Base-by-base conservation (phyloP, 2,113 vertebrate species). In the Tachysurus fulvidraco region DNA sequence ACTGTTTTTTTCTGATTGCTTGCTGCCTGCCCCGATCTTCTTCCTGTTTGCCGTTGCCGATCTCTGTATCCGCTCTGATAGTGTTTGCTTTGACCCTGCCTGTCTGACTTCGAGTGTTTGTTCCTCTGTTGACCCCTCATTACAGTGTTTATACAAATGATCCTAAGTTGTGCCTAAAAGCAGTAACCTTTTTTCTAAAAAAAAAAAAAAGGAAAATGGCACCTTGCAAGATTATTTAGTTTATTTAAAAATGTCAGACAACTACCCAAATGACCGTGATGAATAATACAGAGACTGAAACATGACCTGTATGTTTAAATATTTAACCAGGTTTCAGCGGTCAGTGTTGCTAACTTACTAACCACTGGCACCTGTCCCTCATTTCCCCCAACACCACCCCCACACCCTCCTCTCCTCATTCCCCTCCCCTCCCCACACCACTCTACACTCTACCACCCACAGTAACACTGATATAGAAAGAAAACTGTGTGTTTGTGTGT, bases 281-380 rank as follows among this genome's bases (percentile, higher is more conserved):
- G 55, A 81, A 60, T 60, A 60, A 81, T 57, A 79, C 77, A 79
- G 50, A 79, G 77, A 57, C 50, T 36, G 12, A 60, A 81, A 17
- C 54, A 17, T 13, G 17, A 41, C 54, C 5, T 82, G 59, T 64
- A 14, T 82, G 41, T 28, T 65, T 82, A 50, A 23, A 81, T 60
- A 62, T 79, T 78, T n/a, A 78, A 5, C 30, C 30, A 50, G 28
- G 80, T 82, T 82, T 41, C 44, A 50, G 41, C 8, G 3, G 23
- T 82, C 65, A 65, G 21, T 65, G 59, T 52, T 81, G 80, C n/a
- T 82, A 12, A 82, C 59, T 82, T 50, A 62, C 59, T 46, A 65
- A 82, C 23, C 41, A 50, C 60, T 65, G 21, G 12, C 59, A 64
- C 80, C 60, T 82, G 80, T 82, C 65, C 25, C 60, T 50, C 41